Conservation (phyloP, 2,888 invertebrate genomes). For the Sisyra terminalis region DNA sequence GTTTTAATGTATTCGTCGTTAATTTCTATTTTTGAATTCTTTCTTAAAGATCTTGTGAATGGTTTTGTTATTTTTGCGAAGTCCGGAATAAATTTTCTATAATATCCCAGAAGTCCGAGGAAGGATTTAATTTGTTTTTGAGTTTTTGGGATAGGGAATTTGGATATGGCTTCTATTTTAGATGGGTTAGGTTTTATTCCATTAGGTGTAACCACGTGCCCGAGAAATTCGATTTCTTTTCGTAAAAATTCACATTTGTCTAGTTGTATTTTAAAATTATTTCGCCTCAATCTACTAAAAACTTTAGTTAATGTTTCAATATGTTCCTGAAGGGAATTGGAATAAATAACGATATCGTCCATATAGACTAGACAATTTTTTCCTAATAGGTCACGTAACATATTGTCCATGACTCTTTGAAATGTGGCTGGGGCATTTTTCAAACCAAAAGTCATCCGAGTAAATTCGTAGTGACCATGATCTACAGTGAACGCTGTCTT, state of each 20-base stretch:
- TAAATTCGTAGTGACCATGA: too few species aligned
- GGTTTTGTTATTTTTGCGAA: constrained; percentile 11
- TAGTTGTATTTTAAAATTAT: constrained; percentile 16
- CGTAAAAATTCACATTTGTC: too few species aligned
- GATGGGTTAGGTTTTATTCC: constrained; percentile 21
- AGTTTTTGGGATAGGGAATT: constrained; percentile 17
- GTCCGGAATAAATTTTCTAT: too few species aligned
- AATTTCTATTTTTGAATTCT: neutral
- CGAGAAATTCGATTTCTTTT: constrained; percentile 22
- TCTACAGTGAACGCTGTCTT: constrained; percentile 17
- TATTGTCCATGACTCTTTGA: constrained; percentile 9
- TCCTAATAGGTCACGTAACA: too few species aligned
- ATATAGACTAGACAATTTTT: too few species aligned
- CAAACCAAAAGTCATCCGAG: constrained; percentile 18
- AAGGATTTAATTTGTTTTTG: constrained; percentile 18
- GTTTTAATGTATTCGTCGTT: neutral
- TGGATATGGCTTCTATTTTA: constrained; percentile 15
- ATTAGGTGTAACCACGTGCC: constrained; percentile 20
- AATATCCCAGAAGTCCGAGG: too few species aligned
- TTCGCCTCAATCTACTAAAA: constrained; percentile 15
- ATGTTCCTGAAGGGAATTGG: too few species aligned
- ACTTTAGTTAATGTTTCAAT: constrained; percentile 16
- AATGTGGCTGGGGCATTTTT: constrained; percentile 13
- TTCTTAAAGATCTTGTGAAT: neutral
- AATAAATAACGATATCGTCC: too few species aligned